These are phyloP conservation scores for Eilema sororculum DNA, from an alignment of 2,888 invertebrate genomes.

Conservation along the genomic window DNA sequence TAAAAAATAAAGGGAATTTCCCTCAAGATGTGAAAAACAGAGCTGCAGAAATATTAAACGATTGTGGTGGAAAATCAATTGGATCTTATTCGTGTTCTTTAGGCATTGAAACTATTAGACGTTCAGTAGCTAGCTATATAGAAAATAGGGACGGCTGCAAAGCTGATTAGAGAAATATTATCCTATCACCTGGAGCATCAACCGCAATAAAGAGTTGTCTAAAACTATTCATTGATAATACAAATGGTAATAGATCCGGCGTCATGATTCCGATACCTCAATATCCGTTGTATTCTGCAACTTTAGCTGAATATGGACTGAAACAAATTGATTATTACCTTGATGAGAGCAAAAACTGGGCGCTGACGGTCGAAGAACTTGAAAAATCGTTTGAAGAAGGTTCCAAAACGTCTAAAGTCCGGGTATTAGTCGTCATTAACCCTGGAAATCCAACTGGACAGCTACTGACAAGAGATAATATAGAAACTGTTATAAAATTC, in stretches of 20 bases:
- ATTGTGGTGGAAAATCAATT: slow-evolving; percentile 92
- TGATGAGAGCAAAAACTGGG: slow-evolving; percentile 95
- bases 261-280: slow-evolving; percentile 98
- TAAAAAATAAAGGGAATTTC: slow-evolving; percentile 72
- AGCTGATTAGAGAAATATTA: slow-evolving; percentile 91
- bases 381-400: slow-evolving; percentile 90
- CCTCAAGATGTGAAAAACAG: slow-evolving; percentile 94
- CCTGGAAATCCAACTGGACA: slow-evolving; percentile 99
- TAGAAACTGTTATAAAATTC: slow-evolving; percentile 95
- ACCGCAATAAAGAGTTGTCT: slow-evolving; percentile 95
- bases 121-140: slow-evolving; percentile 94
- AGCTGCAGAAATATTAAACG: slow-evolving; percentile 88
- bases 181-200: slow-evolving; percentile 95
- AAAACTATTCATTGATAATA: slow-evolving; percentile 87
- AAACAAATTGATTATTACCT: slow-evolving; percentile 94
- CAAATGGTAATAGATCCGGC: slow-evolving; percentile 85
- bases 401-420: slow-evolving; percentile 88
- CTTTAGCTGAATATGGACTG: slow-evolving; percentile 95
- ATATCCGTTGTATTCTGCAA: slow-evolving; percentile 98
- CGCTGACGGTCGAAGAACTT: slow-evolving; percentile 91
- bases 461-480: slow-evolving; percentile 92
- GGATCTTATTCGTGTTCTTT: slow-evolving; percentile 96
- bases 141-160: slow-evolving; percentile 88
- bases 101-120: slow-evolving; percentile 94
- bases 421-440: slow-evolving; percentile 97